phyloP scores from a whole-genome alignment of 1,140 invertebrate species.

The Zaprionus capensis region DNA sequence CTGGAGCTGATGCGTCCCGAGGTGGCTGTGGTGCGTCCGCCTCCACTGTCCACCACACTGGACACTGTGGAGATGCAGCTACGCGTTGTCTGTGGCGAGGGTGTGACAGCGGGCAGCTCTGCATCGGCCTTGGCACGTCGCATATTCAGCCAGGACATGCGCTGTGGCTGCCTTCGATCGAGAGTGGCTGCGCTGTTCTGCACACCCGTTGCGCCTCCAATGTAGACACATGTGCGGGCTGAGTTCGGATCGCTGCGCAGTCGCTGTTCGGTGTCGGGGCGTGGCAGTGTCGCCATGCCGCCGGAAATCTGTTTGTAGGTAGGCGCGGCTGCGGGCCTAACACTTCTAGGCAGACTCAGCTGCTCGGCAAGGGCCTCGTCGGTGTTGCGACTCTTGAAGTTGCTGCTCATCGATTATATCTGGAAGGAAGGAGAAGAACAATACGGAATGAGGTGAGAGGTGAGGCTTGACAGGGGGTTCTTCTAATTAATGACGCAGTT shows the following conservation, averaged over 20 bases:
- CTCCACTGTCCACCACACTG: slow-evolving; percentile 73
- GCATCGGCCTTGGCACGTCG: slow-evolving; percentile 65
- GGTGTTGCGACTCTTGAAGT: slow-evolving; percentile 60
- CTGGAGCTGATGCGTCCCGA: slow-evolving; percentile 80
- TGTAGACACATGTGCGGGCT: slow-evolving; percentile 74
- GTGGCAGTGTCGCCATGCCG: slow-evolving; percentile 67
- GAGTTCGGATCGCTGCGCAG: slow-evolving; percentile 61
- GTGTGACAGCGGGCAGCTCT: slow-evolving; percentile 63
- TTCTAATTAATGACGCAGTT: slow-evolving; percentile 21
- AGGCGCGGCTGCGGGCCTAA: slow-evolving; percentile 47
- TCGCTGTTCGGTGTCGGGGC: slow-evolving; percentile 59
- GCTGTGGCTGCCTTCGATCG: slow-evolving; percentile 74
- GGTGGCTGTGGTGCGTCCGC: slow-evolving; percentile 77
- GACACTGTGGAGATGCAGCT: slow-evolving; percentile 81
- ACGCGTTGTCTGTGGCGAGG: slow-evolving; percentile 77
- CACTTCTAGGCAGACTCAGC: slow-evolving; percentile 58
- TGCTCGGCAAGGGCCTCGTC: slow-evolving; percentile 74
- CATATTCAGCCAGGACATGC: slow-evolving; percentile 81
- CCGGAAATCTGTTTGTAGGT: slow-evolving; percentile 65
- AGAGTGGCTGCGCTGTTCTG: slow-evolving; percentile 53
- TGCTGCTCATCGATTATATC: slow-evolving; percentile 76
- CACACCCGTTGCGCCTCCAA: slow-evolving; percentile 58
- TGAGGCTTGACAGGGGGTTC: background rate
- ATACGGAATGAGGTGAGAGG: slow-evolving; percentile 16
- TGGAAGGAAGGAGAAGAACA: slow-evolving; percentile 22